Conservation (phyloP, 2,113 vertebrate species). For the Rhinoderma darwinii region DNA sequence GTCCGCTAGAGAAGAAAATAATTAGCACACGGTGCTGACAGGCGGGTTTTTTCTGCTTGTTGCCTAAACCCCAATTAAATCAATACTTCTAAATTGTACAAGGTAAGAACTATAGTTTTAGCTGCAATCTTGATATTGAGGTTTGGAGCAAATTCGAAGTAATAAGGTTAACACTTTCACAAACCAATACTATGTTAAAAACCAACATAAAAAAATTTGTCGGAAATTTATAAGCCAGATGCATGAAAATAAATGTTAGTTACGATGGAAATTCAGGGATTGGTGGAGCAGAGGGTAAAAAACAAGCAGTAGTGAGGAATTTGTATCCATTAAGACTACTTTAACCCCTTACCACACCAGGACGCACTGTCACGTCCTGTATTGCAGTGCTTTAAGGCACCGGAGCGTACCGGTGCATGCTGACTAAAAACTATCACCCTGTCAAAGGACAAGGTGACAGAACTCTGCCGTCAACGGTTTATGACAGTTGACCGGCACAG, state of each 20-base stretch:
- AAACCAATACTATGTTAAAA: background rate
- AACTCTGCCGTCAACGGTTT: too few relatives aligned
- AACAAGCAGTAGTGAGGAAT: too few relatives aligned
- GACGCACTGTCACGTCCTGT: too few relatives aligned
- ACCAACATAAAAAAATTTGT: background rate
- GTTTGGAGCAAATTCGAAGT: background rate
- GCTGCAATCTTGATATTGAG: background rate
- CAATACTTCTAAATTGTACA: background rate
- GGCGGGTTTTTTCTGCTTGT: constrained; percentile 21
- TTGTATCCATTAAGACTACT: too few relatives aligned
- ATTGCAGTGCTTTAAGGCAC: too few relatives aligned
- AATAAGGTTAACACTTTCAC: background rate
- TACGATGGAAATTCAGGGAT: background rate
- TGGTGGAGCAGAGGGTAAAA: too few relatives aligned
- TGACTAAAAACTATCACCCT: too few relatives aligned
- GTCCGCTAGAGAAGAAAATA: background rate
- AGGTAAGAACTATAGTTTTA: background rate
- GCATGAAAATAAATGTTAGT: too few relatives aligned
- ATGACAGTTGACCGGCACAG: too few relatives aligned
- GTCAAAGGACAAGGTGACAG: too few relatives aligned
- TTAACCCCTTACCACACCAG: too few relatives aligned
- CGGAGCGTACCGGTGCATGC: too few relatives aligned
- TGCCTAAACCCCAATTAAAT: constrained; percentile 36
- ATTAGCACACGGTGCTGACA: background rate
- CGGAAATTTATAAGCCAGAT: background rate